Base-by-base conservation (phyloP, 2,888 invertebrate genomes). In the Epinotia nisella region DNA sequence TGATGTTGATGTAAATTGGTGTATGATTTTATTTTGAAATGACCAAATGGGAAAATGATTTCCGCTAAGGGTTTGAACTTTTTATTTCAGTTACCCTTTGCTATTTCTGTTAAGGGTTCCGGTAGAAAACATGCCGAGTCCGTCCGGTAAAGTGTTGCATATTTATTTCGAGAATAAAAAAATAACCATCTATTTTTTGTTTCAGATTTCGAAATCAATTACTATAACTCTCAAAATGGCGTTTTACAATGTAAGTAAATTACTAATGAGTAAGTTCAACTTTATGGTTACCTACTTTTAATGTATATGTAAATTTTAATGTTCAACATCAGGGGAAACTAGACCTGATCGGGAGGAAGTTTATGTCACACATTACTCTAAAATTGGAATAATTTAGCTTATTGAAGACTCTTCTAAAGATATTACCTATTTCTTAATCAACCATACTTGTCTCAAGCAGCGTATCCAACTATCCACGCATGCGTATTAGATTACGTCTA, bases 201-300 rank as follows among this genome's bases (percentile, higher is more conserved):
- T 70, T 19, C 70, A 70, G 70, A 45, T 55, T 41, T 61, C 3
- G 17, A 35, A 55, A 13, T 15, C n/a, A 41, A 9, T 35, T 35
- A n/a, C 13, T 15, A 19, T 15, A 24, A 2, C 41, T 10, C 21
- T 21, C 45, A 17, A 55, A 45, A 70, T 70, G 70, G 62, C 49
- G 15, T 62, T 29, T 56, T 62, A 29, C 45, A 70, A 62, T 56
- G 70, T 70, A 70, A 70, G 70, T 70, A 61, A 5, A 15, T 13
- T 7, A 13, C 5, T 51, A 51, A 2, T 17, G 17, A 9, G 5
- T 51, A n/a, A 19, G 17, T 15, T 45, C 35, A 9, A 7, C 35
- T 35, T 35, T 1, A 29, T 5, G 29, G 29, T 5, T 7, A 7
- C 29, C 7, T 29, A n/a, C n/a, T n/a, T n/a, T n/a, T n/a, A n/a